Conservation (phyloP, 2,888 invertebrate species). For the Notodonta ziczac region DNA sequence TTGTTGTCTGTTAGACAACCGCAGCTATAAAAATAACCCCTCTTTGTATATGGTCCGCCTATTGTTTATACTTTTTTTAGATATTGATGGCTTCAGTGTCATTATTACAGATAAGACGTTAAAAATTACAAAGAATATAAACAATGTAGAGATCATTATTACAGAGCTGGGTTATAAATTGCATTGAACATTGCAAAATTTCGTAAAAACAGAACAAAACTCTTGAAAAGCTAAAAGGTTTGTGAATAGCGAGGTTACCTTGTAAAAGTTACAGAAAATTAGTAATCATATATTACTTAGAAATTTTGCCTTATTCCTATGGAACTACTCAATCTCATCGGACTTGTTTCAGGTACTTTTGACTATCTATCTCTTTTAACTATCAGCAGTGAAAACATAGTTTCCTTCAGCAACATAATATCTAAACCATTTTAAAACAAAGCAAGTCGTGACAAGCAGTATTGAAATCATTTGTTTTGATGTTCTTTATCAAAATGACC, state of each 20-base stretch:
- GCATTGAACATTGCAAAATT: background rate
- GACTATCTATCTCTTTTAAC: too few species aligned
- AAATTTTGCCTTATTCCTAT: too few species aligned
- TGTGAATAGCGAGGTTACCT: too few species aligned
- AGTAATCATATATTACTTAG: too few species aligned
- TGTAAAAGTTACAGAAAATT: too few species aligned
- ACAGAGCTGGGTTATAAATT: background rate
- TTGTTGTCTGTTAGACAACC: conserved; percentile 54
- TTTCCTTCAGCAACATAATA: too few species aligned
- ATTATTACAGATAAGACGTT: background rate
- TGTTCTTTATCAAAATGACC: conserved; percentile 24
- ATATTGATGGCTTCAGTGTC: conserved; percentile 7
- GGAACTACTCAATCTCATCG: too few species aligned
- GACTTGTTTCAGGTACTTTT: too few species aligned
- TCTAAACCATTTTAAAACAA: background rate
- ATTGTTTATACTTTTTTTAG: conserved; percentile 21
- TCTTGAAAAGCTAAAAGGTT: background rate
- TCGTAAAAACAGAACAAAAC: background rate
- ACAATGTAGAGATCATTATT: background rate
- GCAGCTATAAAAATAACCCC: conserved; percentile 36
- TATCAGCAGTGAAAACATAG: too few species aligned
- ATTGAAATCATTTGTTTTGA: conserved; percentile 9
- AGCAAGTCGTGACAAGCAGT: background rate
- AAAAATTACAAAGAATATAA: background rate
- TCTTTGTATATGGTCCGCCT: conserved; percentile 44